These are phyloP conservation scores for Porites lutea DNA, from an alignment of 64 coral and sea anemone genomes.

Conservation along the genomic window DNA sequence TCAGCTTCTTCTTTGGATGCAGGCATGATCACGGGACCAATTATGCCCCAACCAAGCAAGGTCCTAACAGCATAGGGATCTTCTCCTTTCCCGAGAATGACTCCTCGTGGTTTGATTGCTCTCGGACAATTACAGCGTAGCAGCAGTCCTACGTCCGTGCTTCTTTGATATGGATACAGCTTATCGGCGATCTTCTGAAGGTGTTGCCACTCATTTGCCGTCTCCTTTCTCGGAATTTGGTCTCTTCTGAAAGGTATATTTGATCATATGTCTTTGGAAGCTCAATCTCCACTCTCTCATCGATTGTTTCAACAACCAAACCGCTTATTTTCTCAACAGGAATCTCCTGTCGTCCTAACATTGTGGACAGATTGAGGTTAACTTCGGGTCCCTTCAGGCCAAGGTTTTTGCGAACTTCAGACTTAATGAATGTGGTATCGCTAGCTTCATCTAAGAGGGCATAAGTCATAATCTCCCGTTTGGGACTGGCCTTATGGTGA, in stretches of 20 bases:
- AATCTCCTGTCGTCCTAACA: slow-evolving; percentile 56
- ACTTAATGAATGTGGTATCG: not conserved
- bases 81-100: slow-evolving; percentile 56
- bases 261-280: slow-evolving; percentile 54
- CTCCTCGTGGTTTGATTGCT: slow-evolving; percentile 53
- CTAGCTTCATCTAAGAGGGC: no score
- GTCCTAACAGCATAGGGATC: not conserved
- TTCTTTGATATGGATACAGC: slow-evolving; percentile 37
- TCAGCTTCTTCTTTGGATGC: no score
- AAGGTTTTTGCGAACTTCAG: not conserved
- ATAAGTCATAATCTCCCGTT: no score
- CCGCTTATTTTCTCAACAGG: slow-evolving; percentile 1
- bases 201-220: slow-evolving; percentile 53
- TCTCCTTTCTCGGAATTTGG: not conserved
- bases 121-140: slow-evolving; percentile 67
- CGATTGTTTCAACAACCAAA: slow-evolving; percentile 35
- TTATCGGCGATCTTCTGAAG: slow-evolving; percentile 10
- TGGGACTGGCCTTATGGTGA: no score
- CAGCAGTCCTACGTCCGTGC: slow-evolving; percentile 42
- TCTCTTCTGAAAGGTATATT: slow-evolving; percentile 1
- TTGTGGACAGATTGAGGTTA: slow-evolving; percentile 35
- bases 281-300: slow-evolving; percentile 49
- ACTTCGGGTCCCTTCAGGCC: not conserved
- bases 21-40: no score
- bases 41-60: no score